Evolutionary conservation across 2,888 invertebrate species (phyloP).

Genomic region (Hyles lineata): DNA sequence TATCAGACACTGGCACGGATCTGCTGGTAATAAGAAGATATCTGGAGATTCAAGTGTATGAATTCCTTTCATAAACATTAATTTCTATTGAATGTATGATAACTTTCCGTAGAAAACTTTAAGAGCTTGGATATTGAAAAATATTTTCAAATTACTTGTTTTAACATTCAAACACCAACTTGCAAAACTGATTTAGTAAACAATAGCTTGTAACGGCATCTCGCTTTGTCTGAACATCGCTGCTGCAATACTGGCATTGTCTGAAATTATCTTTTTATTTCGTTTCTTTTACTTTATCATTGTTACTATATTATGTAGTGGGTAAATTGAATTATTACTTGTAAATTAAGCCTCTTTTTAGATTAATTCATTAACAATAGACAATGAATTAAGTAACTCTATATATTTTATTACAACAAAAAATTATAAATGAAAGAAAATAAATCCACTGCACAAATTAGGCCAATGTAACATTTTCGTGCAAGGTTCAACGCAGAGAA

Average conservation of each 20-base stretch:
- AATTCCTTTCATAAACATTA: background rate
- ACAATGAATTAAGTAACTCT: background rate
- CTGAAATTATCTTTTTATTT: conserved; percentile 62
- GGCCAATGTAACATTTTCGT: conserved; percentile 55
- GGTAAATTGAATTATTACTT: background rate
- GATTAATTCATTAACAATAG: background rate
- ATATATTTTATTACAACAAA: background rate
- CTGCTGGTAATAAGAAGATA: too few relatives aligned
- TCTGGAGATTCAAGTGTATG: too few relatives aligned
- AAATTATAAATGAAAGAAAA: background rate
- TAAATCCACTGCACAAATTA: background rate
- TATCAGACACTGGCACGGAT: too few relatives aligned
- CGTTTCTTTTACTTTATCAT: conserved; percentile 44
- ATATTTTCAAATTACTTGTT: conserved; percentile 27
- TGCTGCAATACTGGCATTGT: conserved; percentile 72
- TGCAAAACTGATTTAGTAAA: conserved; percentile 71
- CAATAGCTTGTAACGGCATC: conserved; percentile 76
- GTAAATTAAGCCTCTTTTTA: background rate
- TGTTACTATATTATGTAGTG: conserved; percentile 47
- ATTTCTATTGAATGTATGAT: conserved; percentile 15
- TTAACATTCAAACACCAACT: conserved; percentile 60
- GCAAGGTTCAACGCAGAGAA: conserved; percentile 57
- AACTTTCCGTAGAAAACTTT: conserved; percentile 2
- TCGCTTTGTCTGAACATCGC: conserved; percentile 68
- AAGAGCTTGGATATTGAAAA: conserved; percentile 20